Evolutionary conservation across 2,113 vertebrate genomes (phyloP).

Genomic region (Anguilla japonica): DNA sequence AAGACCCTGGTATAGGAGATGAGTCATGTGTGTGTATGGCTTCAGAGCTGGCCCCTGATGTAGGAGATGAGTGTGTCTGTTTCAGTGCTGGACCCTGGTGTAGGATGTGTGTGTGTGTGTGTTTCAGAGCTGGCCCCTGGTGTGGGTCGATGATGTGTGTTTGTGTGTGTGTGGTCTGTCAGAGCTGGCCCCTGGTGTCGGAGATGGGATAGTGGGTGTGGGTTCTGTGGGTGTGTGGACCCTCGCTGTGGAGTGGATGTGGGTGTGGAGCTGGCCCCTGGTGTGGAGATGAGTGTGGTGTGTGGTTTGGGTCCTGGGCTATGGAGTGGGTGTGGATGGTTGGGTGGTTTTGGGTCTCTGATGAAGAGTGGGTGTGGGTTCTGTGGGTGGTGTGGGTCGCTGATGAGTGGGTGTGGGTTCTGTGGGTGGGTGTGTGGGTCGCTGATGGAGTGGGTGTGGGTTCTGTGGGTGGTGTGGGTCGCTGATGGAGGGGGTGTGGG

Average conservation of each 20-base stretch:
- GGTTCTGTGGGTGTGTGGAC: neutral
- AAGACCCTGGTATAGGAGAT: constrained; percentile 78
- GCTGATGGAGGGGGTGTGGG: neutral
- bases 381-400: neutral
- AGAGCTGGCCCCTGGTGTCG: neutral
- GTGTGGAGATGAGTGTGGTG: neutral
- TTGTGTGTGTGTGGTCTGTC: too few relatives aligned
- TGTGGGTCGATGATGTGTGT: too few relatives aligned
- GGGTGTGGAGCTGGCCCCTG: neutral
- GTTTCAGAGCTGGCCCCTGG: too few relatives aligned
- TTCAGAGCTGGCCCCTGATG: neutral
- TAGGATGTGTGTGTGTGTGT: too few relatives aligned
- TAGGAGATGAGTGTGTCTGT: too few relatives aligned
- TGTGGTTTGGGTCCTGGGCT: too few relatives aligned
- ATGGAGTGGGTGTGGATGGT: too few relatives aligned
- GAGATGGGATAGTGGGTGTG: too few relatives aligned
- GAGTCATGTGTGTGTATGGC: constrained; percentile 38
- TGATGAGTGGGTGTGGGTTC: neutral
- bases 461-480: neutral
- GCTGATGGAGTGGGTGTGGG: neutral
- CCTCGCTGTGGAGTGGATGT: neutral
- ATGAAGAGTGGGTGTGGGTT: neutral
- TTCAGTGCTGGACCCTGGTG: too few relatives aligned
- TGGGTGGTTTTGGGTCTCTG: too few relatives aligned
- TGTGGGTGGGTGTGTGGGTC: too few relatives aligned